These are phyloP conservation scores for Goniozus legneri DNA, from an alignment of 1,140 invertebrate genomes.

Conservation along the genomic window DNA sequence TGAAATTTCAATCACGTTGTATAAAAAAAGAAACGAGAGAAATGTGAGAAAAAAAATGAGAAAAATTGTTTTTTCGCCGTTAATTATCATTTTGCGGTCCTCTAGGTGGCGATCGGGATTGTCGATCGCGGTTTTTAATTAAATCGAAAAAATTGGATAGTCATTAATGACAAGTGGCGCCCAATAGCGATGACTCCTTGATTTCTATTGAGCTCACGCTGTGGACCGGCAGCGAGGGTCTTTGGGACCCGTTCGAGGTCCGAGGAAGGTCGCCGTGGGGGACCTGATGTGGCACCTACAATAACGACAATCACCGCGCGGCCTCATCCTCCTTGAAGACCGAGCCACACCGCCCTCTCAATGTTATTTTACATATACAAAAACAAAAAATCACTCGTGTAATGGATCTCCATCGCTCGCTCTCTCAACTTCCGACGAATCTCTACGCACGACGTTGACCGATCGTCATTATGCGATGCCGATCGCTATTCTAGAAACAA, in stretches of 20 bases:
- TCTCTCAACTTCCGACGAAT: slow-evolving; percentile 10
- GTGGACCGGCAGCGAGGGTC: slow-evolving; percentile 22
- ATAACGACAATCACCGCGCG: slow-evolving; percentile 29
- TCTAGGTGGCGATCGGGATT: slow-evolving; percentile 37
- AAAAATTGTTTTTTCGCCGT: no score
- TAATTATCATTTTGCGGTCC: no score
- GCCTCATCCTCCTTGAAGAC: slow-evolving; percentile 10
- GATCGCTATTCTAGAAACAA: no score
- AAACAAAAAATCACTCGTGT: slow-evolving; percentile 16
- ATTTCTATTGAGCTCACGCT: slow-evolving; percentile 47
- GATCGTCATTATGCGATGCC: no score
- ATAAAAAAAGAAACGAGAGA: no score
- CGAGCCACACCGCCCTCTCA: slow-evolving; percentile 16
- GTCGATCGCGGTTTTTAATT: slow-evolving; percentile 49
- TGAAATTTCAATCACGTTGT: no score
- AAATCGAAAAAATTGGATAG: slow-evolving; percentile 48
- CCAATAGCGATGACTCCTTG: slow-evolving; percentile 49
- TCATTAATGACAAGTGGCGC: slow-evolving; percentile 54
- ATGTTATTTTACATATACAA: slow-evolving; percentile 24
- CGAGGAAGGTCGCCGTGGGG: slow-evolving; percentile 1
- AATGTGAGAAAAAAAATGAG: no score
- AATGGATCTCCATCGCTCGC: slow-evolving; percentile 17
- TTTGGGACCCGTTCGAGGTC: slow-evolving; percentile 15
- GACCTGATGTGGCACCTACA: slow-evolving; percentile 19
- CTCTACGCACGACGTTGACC: slow-evolving; percentile 17